phyloP scores from a whole-genome alignment of 1,140 invertebrate genomes.

The Drusus annulatus region DNA sequence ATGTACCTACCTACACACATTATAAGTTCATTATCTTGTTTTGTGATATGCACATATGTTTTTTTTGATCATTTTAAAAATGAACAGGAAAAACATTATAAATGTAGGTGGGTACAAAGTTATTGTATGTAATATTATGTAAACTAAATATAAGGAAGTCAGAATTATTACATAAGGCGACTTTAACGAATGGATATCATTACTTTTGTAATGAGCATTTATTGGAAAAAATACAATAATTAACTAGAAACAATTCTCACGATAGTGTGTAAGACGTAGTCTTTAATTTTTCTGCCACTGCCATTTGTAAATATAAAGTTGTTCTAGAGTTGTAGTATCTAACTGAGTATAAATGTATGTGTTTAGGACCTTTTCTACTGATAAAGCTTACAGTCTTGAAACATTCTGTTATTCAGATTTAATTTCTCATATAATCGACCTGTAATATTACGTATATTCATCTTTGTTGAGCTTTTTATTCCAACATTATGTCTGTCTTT shows the following conservation, averaged over 20 bases:
- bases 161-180: slow-evolving; percentile 12
- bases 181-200: slow-evolving; percentile 10
- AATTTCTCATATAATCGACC: slow-evolving; percentile 1
- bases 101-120: not conserved
- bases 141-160: slow-evolving; percentile 1
- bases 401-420: not conserved
- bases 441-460: not conserved
- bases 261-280: slow-evolving; percentile 51
- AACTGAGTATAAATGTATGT: slow-evolving; percentile 24
- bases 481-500: not conserved
- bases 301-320: slow-evolving; percentile 50
- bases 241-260: slow-evolving; percentile 53
- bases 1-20: too few species aligned
- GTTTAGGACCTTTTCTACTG: slow-evolving; percentile 41
- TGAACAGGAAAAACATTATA: too few species aligned
- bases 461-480: not conserved
- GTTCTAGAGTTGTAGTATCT: slow-evolving; percentile 23
- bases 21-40: too few species aligned
- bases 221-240: slow-evolving; percentile 54
- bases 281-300: slow-evolving; percentile 57
- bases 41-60: too few species aligned
- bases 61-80: too few species aligned
- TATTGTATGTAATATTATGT: not conserved
- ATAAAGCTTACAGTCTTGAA: slow-evolving; percentile 37
- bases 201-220: slow-evolving; percentile 45